Evolutionary conservation across 1,140 invertebrate species (phyloP), one percentile per base, ranked within the genome.

Genomic region (Phymastichus coffea): DNA sequence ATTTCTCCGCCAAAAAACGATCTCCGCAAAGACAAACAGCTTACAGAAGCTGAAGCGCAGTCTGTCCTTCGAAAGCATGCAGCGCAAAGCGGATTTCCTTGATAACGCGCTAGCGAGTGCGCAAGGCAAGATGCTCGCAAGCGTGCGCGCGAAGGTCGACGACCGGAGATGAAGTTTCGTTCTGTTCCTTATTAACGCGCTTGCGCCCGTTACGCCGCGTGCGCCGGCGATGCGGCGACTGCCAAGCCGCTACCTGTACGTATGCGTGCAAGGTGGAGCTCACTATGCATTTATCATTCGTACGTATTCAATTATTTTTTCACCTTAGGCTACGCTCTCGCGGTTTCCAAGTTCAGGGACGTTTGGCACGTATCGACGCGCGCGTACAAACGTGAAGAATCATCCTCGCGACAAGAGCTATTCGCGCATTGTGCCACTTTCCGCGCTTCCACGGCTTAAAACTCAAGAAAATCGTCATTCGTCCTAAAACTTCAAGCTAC

Each of bases 121-220:
- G n/a, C n/a, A 35, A 51, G 1, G 25, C 30, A 57, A 57, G 19
- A 40, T 46, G 49, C 54, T 52, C 60, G 38, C 49, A 63, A 51
- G 54, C 55, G 57, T 54, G 51, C 54, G n/a, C 19, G 25, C 20
- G 40, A 17, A 48, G 66, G 57, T 66, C 65, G 60, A 57, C 57
- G 68, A 65, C 60, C 66, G 61, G 60, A 63, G 64, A 69, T 67
- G 26, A 48, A 35, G 26, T 54, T 54, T 40, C 63, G 62, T 67
- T 67, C 65, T 66, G 66, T 63, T 66, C 62, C 55, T 69, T 70
- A 68, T 66, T 67, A 69, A 66, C 63, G 63, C 64, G n/a, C n/a
- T n/a, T n/a, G n/a, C n/a, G 63, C 65, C 69, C 67, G 69, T 69
- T 69, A 69, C 62, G 51, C 64, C 65, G 61, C n/a, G n/a, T n/a